Base-by-base conservation (phyloP, 2,888 invertebrate genomes). In the Dicyrtomina minuta region DNA sequence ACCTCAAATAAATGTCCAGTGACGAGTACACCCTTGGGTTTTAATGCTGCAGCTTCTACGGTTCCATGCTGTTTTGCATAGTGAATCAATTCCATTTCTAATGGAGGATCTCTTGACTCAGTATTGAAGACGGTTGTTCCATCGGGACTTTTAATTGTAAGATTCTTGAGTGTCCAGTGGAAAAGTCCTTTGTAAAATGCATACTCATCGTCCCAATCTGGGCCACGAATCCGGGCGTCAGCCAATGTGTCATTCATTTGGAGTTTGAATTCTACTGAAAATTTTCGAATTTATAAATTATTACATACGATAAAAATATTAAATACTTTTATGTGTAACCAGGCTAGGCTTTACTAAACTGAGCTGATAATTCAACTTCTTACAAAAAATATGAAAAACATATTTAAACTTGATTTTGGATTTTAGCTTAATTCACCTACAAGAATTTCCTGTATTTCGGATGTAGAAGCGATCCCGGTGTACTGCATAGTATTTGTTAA, bases 21-120 rank as follows among this genome's bases (percentile, higher is more conserved):
- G 0, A 75, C 64, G 10, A 75, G 51, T 39, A 75, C 51, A 10
- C 75, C 75, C 44, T 70, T 61, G 17, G 53, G 58, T 0, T 44
- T 3, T 3, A 20, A 43, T 0, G 72, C 56, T 1, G 74, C 75
- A 2, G 27, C 58, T 20, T 61, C 60, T 15, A 74, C 27, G 13
- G 39, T 61, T 12, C 41, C 43, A 17, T 59, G 33, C 22, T 49
- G 39, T 56, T 71, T 74, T 4, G 62, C 46, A 61, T 66, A 75
- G 44, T 75, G 75, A 17, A 75, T 66, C 2, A 74, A 59, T 43
- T 74, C 74, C 27, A 75, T 33, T 53, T 75, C 74, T 15, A 74
- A 65, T 0, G 75, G 64, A 1, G 62, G 62, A 17, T 43, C 62
- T 1, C 27, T 62, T 3, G 62, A 12, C n/a, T 62, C 49, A n/a